Base-by-base conservation (phyloP, 2,797 vertebrate genomes). In the Carduelis carduelis region DNA sequence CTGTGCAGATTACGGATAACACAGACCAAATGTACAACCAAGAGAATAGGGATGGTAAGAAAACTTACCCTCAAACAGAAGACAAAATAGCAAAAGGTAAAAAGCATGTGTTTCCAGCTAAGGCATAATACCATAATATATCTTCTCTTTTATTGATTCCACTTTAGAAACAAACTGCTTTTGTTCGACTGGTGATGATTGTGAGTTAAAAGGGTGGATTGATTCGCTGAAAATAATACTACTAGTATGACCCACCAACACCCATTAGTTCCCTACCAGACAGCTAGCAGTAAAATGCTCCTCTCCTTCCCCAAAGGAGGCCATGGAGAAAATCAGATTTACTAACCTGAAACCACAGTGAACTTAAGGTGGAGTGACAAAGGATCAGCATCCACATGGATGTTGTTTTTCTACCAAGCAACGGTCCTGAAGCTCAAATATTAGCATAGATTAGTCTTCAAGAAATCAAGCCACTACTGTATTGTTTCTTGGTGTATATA, bases 121-220 rank as follows among this genome's bases (percentile, higher is more conserved):
- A 90, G 44, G 8, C 63, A 37, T 27, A 85, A 56, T 11, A 47
- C 10, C 52, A 47, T 27, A 64, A 60, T 20, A 32, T 8, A 28
- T 57, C 90, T 87, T 55, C 63, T 6, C 24, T 63, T 77, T 76
- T 56, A 76, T 39, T 79, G 56, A 90, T 85, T 80, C 41, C 35
- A 64, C 20, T 35, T 26, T 30, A 87, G 90, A 77, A 92, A 56
- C 37, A 89, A 89, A 84, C 49, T 60, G 34, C n/a, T 84, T 87
- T 93, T 88, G 21, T 94, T 59, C 70, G 55, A 49, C 34, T 69
- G 28, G 34, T 26, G 52, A 71, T 61, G 41, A 79, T 32, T 43
- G 11, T 28, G 35, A 83, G 55, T 79, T 34, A 75, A 89, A 63
- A 83, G 39, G 24, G 30, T 19, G 4, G 34, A 76, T 77, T 44